Evolutionary conservation across 1,140 invertebrate genomes (phyloP).

Genomic region (Aphis craccivora): DNA sequence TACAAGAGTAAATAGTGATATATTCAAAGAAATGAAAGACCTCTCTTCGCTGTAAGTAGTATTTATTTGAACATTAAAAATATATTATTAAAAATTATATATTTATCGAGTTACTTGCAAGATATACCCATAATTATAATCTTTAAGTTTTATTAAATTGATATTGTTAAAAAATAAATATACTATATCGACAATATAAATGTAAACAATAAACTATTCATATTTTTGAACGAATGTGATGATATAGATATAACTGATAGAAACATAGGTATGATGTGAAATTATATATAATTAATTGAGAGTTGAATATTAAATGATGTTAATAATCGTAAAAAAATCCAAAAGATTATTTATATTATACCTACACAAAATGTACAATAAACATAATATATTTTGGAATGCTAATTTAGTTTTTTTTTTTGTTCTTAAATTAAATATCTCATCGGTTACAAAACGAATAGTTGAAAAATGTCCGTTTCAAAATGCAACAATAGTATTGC

Average conservation of each 20-base stretch:
- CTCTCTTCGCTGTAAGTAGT: constrained; percentile 30
- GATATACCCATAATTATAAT: background rate
- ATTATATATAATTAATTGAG: background rate
- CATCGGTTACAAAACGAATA: no score
- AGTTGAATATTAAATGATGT: background rate
- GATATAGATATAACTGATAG: background rate
- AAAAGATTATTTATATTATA: background rate
- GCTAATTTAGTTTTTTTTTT: no score
- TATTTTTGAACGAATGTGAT: background rate
- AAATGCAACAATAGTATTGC: no score
- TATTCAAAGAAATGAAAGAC: constrained; percentile 18
- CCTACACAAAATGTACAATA: background rate
- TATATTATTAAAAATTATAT: background rate
- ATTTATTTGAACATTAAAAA: background rate
- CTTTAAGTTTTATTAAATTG: background rate
- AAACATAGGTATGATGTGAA: background rate
- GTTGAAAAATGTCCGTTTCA: no score
- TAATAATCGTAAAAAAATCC: no score
- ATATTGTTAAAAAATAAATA: background rate
- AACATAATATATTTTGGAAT: background rate
- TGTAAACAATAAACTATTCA: background rate
- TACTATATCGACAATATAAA: background rate
- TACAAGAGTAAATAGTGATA: background rate
- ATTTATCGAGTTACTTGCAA: background rate
- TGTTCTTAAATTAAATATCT: no score